A percentile compares a stretch with the other conserved stretches of the same genome.
Conservation (phyloP, 2,888 invertebrate species). For the Podabrus alpinus region DNA sequence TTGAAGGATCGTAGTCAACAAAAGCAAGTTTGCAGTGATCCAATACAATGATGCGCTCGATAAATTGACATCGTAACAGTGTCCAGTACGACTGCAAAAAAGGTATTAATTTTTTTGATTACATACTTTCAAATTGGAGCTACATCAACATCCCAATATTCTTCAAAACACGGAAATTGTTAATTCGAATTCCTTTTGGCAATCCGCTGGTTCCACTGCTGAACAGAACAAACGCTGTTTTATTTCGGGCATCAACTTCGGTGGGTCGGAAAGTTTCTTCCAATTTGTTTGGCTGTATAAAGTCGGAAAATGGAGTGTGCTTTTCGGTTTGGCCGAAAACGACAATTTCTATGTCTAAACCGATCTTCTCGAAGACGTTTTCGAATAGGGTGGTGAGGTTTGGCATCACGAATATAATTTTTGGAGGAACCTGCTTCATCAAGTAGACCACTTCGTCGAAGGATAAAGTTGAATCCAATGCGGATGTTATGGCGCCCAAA, state of each 20-base stretch:
- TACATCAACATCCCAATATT: constrained; percentile 2
- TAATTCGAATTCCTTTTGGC: constrained; percentile 39
- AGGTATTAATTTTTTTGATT: not conserved
- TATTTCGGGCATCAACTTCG: constrained; percentile 14
- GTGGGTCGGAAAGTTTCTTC: constrained; percentile 32
- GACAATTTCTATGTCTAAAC: constrained; percentile 2
- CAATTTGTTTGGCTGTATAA: constrained; percentile 5
- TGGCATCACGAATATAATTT: constrained; percentile 13
- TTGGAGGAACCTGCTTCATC: constrained; percentile 30
- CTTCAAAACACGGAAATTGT: constrained; percentile 26
- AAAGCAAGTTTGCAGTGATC: constrained; percentile 39
- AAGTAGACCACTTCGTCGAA: constrained; percentile 36
- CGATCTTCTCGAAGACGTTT: not conserved
- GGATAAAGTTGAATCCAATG: constrained; percentile 41
- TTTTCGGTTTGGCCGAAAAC: constrained; percentile 21
- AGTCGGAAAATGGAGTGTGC: constrained; percentile 18
- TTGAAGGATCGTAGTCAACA: constrained; percentile 28
- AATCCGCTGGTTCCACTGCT: constrained; percentile 42
- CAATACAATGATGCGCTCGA: constrained; percentile 41
- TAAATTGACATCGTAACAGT: not conserved
- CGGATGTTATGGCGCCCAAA: constrained; percentile 49
- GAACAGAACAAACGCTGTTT: constrained; percentile 36
- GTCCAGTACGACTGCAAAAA: not conserved
- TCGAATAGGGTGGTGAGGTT: constrained; percentile 7
- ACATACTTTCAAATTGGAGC: not conserved